These are phyloP conservation scores for Chromis chromis DNA, from an alignment of 2,797 vertebrate species.

Conservation along the genomic window DNA sequence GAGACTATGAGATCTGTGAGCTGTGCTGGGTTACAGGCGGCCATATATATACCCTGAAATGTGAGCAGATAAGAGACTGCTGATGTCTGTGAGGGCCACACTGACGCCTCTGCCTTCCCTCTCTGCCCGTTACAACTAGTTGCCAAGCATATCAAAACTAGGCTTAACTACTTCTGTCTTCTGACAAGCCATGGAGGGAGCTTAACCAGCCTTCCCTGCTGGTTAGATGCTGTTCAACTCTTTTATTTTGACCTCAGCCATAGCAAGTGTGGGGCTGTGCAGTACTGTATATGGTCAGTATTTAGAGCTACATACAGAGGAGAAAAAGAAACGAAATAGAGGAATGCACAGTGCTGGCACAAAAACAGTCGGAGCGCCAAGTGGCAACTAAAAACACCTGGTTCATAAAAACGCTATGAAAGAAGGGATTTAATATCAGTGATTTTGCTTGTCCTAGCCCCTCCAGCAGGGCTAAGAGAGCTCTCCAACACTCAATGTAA, in stretches of 20 bases:
- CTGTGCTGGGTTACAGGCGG: conserved; percentile 50
- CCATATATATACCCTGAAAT: conserved; percentile 85
- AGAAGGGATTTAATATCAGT: conserved; percentile 12
- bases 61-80: conserved; percentile 79
- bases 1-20: conserved; percentile 37
- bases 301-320: neutral
- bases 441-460: conserved; percentile 3
- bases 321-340: neutral
- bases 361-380: neutral
- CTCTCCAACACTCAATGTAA: neutral
- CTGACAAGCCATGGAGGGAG: conserved; percentile 26
- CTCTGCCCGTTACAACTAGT: conserved; percentile 24
- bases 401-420: conserved; percentile 12
- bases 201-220: conserved; percentile 4
- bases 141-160: conserved; percentile 46
- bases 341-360: neutral
- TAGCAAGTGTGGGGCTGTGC: neutral
- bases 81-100: conserved; percentile 66
- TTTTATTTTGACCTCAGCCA: conserved; percentile 4
- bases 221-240: conserved; percentile 14
- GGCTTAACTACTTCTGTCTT: conserved; percentile 19
- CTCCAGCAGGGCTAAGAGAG: neutral
- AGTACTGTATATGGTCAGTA: neutral
- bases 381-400: conserved; percentile 24
- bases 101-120: conserved; percentile 62